Evolutionary conservation across 2,888 invertebrate species (phyloP).

Genomic region (Ectemnius cavifrons): DNA sequence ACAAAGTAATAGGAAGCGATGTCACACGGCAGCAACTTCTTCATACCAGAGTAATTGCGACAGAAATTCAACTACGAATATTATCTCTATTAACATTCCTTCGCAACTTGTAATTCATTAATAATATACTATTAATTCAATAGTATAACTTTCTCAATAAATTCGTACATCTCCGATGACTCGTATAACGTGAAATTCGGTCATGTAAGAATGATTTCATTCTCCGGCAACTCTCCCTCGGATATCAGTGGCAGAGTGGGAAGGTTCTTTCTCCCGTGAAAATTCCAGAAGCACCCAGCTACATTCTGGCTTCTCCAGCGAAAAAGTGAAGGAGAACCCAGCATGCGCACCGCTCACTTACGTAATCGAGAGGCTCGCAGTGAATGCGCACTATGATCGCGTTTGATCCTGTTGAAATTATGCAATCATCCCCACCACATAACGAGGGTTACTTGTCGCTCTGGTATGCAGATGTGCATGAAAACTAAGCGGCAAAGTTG

Average conservation of each 20-base stretch:
- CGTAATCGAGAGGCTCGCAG: constrained; percentile 20
- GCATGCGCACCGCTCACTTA: constrained; percentile 45
- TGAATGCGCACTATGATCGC: constrained; percentile 42
- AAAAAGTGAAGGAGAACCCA: constrained; percentile 47
- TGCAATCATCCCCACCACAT: constrained; percentile 32
- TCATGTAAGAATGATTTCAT: no score
- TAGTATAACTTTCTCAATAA: no score
- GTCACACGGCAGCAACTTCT: no score
- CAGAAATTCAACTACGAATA: no score
- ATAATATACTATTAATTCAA: no score
- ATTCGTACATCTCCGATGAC: no score
- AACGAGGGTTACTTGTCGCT: constrained; percentile 26
- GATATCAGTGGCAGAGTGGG: constrained; percentile 8
- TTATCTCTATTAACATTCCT: no score
- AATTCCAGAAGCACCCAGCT: constrained; percentile 24
- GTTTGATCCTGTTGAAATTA: constrained; percentile 48
- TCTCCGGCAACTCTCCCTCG: no score
- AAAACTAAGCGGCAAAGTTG: not conserved
- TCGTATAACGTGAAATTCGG: no score
- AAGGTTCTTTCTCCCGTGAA: constrained; percentile 25
- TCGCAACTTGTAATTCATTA: no score
- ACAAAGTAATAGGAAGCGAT: no score
- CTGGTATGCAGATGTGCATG: constrained; percentile 4
- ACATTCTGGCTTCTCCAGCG: constrained; percentile 11
- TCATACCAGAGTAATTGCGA: no score